Evolutionary conservation across 1,140 invertebrate species (phyloP), one percentile per base, ranked within the genome.

Genomic region (Druon quercuslanigerum): DNA sequence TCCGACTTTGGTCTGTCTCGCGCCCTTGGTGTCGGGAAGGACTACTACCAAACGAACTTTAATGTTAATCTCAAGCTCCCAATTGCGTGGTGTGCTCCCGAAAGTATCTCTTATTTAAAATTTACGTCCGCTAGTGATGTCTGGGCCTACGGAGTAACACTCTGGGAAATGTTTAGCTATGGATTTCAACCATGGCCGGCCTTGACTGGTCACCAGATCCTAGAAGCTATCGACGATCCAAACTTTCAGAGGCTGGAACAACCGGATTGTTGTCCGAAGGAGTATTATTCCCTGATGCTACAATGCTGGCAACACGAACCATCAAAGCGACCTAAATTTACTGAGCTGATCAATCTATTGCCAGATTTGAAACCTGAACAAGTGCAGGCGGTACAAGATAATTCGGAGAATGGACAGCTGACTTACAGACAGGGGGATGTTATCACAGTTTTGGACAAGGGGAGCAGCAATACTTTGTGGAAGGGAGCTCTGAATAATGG

Each of bases 161-260:
- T 99, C 0, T 99, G 98, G 98, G 99, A 99, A 91, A 98, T 99
- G 96, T 99, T 99, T 87, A 97, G 97, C 13, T 99, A 99, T 87
- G 98, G 98, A 12, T 98, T 98, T 87, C 98, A 99, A 90, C 98
- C 98, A 0, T 99, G 98, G 98, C 96, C 97, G 0, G 98, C 97
- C 0, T 92, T 98, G 25, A 98, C 97, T 0, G 98, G 98, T 0
- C 96, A 98, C 83, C 96, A 99, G 92, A 99, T 99, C 80, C 90
- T 99, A 1, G 97, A 99, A 88, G 96, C 97, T 1, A 98, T 99
- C 73, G 98, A 99, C 91, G 95, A 96, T 76, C 98, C 98, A 3
- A 97, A 97, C 86, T 97, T 93, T 46, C 93, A 98, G 92, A 92
- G 97, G 51, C 91, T 99, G 50, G 98, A 99, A 87, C 94, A 97